Evolutionary conservation across 2,113 vertebrate species (phyloP).

Genomic region (Callopanchax toddi): DNA sequence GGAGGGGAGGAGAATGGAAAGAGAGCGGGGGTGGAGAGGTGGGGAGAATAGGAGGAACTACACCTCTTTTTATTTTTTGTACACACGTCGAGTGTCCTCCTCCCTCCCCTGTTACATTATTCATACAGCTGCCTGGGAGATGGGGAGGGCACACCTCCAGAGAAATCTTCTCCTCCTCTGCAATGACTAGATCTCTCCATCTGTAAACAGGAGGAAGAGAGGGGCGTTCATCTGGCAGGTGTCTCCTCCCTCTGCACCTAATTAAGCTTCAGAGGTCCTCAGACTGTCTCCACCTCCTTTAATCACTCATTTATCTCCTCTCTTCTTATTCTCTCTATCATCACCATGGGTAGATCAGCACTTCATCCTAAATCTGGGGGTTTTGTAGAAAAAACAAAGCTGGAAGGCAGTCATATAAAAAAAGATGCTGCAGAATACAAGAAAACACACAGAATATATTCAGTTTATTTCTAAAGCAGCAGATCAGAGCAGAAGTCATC

Average conservation of each 20-base stretch:
- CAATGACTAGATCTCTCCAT: constrained; percentile 10
- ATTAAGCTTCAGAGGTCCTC: constrained; percentile 57
- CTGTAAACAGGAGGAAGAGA: not conserved
- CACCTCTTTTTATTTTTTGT: constrained; percentile 19
- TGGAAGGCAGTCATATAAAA: too few species aligned
- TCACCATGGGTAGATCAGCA: not conserved
- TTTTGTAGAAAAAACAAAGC: too few species aligned
- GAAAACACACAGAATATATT: too few species aligned
- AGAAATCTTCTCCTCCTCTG: constrained; percentile 23
- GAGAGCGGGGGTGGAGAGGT: constrained; percentile 47
- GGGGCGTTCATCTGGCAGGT: constrained; percentile 48
- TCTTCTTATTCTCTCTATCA: constrained; percentile 3
- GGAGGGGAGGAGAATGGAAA: constrained; percentile 65
- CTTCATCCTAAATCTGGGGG: constrained; percentile 3
- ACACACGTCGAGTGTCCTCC: constrained; percentile 63
- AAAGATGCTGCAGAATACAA: too few species aligned
- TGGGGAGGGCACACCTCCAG: constrained; percentile 7
- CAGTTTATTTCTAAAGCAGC: too few species aligned
- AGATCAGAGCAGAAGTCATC: too few species aligned
- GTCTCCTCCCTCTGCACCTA: constrained; percentile 47
- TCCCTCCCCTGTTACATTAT: constrained; percentile 74
- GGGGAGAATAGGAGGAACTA: constrained; percentile 41
- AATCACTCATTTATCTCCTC: constrained; percentile 32
- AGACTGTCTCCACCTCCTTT: constrained; percentile 45
- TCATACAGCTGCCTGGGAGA: constrained; percentile 63